Percentiles rank a stretch among this genome's conserved stretches.
These are phyloP conservation scores for Nematolebias whitei DNA, from an alignment of 2,113 vertebrate species.

Conservation along the genomic window DNA sequence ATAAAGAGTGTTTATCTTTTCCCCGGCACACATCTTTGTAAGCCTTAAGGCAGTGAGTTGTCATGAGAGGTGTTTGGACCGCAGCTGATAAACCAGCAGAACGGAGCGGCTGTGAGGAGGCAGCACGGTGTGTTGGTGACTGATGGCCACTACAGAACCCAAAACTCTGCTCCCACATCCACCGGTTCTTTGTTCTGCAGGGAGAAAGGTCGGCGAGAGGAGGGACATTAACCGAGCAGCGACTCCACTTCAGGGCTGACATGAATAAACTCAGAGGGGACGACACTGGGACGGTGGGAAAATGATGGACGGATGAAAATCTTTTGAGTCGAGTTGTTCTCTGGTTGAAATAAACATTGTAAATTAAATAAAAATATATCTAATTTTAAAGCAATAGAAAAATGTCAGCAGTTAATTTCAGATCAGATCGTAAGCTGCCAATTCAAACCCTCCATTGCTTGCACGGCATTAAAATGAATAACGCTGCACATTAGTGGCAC, in stretches of 20 bases:
- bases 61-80: constrained; percentile 6
- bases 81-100: constrained; percentile 14
- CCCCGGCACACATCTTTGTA: neutral
- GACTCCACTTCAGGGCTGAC: constrained; percentile 10
- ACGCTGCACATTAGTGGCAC: neutral
- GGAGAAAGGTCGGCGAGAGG: constrained; percentile 49
- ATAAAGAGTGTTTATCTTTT: neutral
- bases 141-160: neutral
- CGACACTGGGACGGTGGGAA: constrained; percentile 3
- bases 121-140: neutral
- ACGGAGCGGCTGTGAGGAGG: neutral
- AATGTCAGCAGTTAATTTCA: neutral
- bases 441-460: neutral
- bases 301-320: constrained; percentile 41
- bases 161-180: constrained; percentile 18
- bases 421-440: constrained; percentile 4
- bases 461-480: neutral
- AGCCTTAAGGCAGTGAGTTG: neutral
- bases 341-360: too few species aligned
- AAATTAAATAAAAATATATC: too few species aligned
- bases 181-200: constrained; percentile 12
- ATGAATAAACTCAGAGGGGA: constrained; percentile 27
- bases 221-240: constrained; percentile 38
- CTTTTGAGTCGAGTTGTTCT: too few species aligned
- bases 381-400: neutral